A percentile compares a stretch with the other conserved stretches of the same genome.
These are phyloP conservation scores for Pseudochaenichthys georgianus DNA, from an alignment of 2,797 vertebrate genomes.

Conservation along the genomic window DNA sequence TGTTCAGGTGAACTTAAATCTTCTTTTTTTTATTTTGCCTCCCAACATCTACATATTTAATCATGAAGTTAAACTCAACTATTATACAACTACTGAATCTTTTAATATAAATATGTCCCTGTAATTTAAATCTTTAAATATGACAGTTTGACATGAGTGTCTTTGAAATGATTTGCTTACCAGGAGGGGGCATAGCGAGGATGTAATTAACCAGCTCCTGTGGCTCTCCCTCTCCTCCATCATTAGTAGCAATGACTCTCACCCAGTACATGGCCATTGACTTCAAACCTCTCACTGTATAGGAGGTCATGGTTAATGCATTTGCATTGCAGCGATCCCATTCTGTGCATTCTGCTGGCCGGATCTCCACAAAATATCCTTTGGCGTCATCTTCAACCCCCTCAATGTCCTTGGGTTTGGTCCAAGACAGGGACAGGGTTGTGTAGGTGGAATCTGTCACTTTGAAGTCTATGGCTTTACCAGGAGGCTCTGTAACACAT, in stretches of 20 bases:
- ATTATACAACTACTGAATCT: not conserved
- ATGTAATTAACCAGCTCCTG: constrained; percentile 83
- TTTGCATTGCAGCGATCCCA: constrained; percentile 89
- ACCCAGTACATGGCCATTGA: constrained; percentile 87
- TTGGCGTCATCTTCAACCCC: constrained; percentile 83
- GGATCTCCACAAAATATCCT: constrained; percentile 91
- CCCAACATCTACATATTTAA: not conserved
- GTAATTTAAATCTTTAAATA: not conserved
- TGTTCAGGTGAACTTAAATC: not conserved
- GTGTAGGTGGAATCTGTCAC: constrained; percentile 88
- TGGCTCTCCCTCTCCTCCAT: constrained; percentile 84
- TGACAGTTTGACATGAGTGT: not conserved
- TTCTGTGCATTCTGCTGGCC: constrained; percentile 81
- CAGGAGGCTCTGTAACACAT: constrained; percentile 87
- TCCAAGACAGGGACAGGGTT: constrained; percentile 90
- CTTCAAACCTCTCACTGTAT: constrained; percentile 88
- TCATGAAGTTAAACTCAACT: not conserved
- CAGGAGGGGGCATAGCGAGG: constrained; percentile 81
- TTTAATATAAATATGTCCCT: not conserved
- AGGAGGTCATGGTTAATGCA: constrained; percentile 75
- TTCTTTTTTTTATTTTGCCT: not conserved
- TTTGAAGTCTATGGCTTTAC: constrained; percentile 87
- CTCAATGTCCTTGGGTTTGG: constrained; percentile 79
- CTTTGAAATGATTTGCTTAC: constrained; percentile 75
- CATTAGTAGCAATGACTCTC: constrained; percentile 85